Conservation (phyloP, 2,888 invertebrate species). For the Sicus ferrugineus region DNA sequence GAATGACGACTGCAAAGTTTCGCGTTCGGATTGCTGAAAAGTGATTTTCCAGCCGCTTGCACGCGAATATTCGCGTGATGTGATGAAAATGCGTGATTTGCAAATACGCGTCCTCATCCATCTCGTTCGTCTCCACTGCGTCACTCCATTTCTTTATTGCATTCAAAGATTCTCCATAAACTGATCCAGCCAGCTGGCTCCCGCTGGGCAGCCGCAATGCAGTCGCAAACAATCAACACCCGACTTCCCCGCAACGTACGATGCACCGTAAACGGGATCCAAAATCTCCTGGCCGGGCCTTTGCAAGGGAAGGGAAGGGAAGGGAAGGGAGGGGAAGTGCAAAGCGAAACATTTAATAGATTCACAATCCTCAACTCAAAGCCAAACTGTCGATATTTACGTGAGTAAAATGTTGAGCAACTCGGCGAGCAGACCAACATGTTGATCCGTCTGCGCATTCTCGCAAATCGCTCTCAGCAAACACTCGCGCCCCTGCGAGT, state of each 20-base stretch:
- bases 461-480: slow-evolving; percentile 59
- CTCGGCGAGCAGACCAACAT: slow-evolving; percentile 54
- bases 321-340: too few species aligned
- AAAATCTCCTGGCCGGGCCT: slow-evolving; percentile 61
- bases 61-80: too few species aligned
- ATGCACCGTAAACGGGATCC: slow-evolving; percentile 68
- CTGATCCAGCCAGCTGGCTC: slow-evolving; percentile 70
- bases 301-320: too few species aligned
- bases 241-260: slow-evolving; percentile 57
- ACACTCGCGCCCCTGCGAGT: slow-evolving; percentile 51
- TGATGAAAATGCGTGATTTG: slow-evolving; percentile 16
- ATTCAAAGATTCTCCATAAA: slow-evolving; percentile 40
- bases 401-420: slow-evolving; percentile 51
- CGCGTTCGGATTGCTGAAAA: slow-evolving; percentile 11
- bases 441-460: slow-evolving; percentile 58
- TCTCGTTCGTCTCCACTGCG: not conserved
- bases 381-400: slow-evolving; percentile 50
- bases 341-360: too few species aligned
- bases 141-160: not conserved
- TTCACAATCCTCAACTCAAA: too few species aligned
- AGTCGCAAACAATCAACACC: slow-evolving; percentile 67
- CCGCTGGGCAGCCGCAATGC: slow-evolving; percentile 70
- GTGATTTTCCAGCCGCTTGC: slow-evolving; percentile 33
- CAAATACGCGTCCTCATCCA: slow-evolving; percentile 29
- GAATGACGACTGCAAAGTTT: slow-evolving; percentile 11